These are phyloP conservation scores for Tragelaphus oryx DNA, from an alignment of 2,797 vertebrate genomes.

Conservation along the genomic window DNA sequence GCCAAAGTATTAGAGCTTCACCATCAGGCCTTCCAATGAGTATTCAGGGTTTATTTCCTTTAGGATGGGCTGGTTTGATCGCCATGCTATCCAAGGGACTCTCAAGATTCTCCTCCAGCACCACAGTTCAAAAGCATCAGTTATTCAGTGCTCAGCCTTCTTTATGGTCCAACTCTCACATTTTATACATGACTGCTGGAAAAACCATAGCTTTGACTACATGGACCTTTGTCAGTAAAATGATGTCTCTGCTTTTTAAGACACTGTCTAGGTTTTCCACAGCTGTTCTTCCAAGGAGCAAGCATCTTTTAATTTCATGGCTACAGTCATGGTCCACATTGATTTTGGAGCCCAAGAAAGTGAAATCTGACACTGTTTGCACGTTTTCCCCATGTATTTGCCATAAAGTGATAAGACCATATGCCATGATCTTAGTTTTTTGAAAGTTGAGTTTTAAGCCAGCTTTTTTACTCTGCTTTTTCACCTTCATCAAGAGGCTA, in stretches of 20 bases:
- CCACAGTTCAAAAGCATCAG: neutral
- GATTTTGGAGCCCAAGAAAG: neutral
- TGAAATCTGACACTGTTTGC: neutral
- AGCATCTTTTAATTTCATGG: neutral
- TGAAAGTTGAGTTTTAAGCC: neutral
- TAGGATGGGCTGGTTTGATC: neutral
- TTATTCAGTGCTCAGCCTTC: neutral
- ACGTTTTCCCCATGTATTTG: neutral
- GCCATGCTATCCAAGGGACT: neutral
- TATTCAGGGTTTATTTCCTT: neutral
- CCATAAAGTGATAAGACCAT: neutral
- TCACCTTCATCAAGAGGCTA: neutral
- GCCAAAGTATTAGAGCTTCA: neutral
- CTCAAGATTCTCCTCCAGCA: neutral
- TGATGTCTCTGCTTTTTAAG: neutral
- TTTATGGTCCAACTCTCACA: neutral
- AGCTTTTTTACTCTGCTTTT: neutral
- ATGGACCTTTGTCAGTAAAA: neutral
- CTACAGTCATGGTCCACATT: neutral
- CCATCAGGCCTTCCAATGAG: neutral
- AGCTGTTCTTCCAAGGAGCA: neutral
- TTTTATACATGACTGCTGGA: neutral
- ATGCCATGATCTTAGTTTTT: neutral
- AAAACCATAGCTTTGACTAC: neutral
- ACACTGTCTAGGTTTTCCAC: neutral